Conservation (phyloP, 2,797 vertebrate species). For the Sciurus carolinensis region DNA sequence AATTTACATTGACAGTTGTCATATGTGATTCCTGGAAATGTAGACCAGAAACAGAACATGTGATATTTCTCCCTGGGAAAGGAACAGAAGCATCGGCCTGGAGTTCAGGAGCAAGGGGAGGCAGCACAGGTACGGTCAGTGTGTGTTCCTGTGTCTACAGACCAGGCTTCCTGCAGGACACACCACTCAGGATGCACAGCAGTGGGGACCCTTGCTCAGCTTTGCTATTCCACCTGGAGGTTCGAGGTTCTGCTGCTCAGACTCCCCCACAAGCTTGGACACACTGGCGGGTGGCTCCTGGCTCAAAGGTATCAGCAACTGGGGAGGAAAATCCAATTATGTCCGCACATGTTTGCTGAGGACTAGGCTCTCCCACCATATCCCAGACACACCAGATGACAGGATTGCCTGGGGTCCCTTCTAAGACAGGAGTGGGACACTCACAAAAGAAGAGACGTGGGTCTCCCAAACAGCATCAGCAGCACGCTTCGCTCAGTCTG, state of each 20-base stretch:
- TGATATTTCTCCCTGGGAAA: accelerated
- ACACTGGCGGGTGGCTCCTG: neutral
- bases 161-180: neutral
- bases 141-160: too few relatives aligned
- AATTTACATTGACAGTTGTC: neutral
- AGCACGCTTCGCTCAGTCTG: neutral
- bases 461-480: neutral
- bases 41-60: too few relatives aligned
- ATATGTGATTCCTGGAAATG: accelerated
- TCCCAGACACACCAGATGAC: neutral
- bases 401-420: neutral
- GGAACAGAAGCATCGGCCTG: neutral
- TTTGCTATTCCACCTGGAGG: accelerated
- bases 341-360: accelerated
- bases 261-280: neutral
- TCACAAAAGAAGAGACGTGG: neutral
- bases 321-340: neutral
- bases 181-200: too few relatives aligned
- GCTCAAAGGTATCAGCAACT: neutral
- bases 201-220: accelerated
- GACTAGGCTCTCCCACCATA: accelerated
- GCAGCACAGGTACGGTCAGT: too few relatives aligned
- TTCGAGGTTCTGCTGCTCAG: accelerated
- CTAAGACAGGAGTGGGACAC: neutral
- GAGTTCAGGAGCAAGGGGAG: accelerated